Base-by-base conservation (phyloP, 2,113 vertebrate genomes). In the Dinomys branickii region DNA sequence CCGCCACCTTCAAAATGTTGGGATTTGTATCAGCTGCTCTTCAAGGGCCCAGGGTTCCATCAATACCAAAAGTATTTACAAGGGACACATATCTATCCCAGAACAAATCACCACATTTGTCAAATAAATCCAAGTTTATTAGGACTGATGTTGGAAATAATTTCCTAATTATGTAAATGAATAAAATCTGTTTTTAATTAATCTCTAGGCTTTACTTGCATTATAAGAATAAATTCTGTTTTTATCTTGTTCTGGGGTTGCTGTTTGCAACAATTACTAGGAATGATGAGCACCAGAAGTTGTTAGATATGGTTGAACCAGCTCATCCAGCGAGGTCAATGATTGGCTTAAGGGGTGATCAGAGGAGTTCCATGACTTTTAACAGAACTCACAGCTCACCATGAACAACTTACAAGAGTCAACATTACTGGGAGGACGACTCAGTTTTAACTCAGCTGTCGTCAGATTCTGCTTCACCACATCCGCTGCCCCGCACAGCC, bases 111-210 rank as follows among this genome's bases (percentile, higher is more conserved):
- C 78, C 92, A 19, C 88, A 94, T 97, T 97, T 96, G 94, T 97
- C 96, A 97, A 95, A 95, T 75, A 96, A 96, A 97, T 97, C 77
- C 96, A 97, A 93, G 83, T 96, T 96, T 97, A 97, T 97, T 95
- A 97, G 94, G 85, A 93, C 58, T 93, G 75, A 95, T 97, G 92
- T 92, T 88, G 82, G 94, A 97, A 97, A 95, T 95, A 95, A 97
- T 96, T 97, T 94, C 38, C 88, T 95, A 97, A 97, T 97, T 97
- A 98, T 95, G 90, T 90, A 98, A 97, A 98, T 95, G 96, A 97
- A 94, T 90, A 95, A 97, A 97, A 97, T 97, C 96, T 95, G 94
- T 80, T 97, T 94, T 96, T 96, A 96, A 98, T 98, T 97, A 96
- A 97, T 97, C 96, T 97, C 96, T 95, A 95, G 88, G 96, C 95